These are phyloP conservation scores for Brachionus asplanchnoidis DNA, from an alignment of 1,140 invertebrate species.

Conservation along the genomic window DNA sequence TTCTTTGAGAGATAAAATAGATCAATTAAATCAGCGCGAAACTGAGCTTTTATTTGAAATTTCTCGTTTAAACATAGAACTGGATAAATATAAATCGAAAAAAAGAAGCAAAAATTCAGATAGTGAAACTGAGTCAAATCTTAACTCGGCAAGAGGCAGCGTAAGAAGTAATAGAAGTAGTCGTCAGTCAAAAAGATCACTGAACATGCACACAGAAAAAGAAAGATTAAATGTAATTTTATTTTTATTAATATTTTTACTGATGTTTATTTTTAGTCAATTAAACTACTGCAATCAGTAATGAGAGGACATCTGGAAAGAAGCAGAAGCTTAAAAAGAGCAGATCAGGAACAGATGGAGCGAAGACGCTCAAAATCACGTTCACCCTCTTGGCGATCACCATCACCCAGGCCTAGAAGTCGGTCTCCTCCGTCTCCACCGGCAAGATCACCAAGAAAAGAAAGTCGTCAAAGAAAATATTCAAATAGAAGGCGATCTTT, in stretches of 20 bases:
- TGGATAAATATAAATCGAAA: not conserved
- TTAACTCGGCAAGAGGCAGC: not conserved
- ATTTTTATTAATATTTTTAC: not conserved
- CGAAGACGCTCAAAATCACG: not conserved
- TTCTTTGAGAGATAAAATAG: not conserved
- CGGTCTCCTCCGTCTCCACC: not conserved
- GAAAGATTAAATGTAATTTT: constrained; percentile 1
- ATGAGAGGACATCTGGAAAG: constrained; percentile 19
- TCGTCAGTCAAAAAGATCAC: not conserved
- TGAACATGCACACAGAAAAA: not conserved
- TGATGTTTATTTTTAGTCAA: not conserved
- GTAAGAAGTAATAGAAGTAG: not conserved
- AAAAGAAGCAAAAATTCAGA: not conserved
- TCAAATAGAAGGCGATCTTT: not conserved
- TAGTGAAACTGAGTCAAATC: not conserved
- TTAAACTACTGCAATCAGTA: not conserved
- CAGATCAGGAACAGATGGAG: not conserved
- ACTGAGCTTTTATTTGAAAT: not conserved
- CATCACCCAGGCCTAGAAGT: not conserved
- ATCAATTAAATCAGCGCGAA: not conserved
- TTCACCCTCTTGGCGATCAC: constrained; percentile 18
- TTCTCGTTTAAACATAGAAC: constrained; percentile 2
- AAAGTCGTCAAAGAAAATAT: not conserved
- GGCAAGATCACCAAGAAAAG: not conserved
- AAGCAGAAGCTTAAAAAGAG: not conserved